phyloP scores from a whole-genome alignment of 2,113 vertebrate genomes.

The Fulmarus glacialis region DNA sequence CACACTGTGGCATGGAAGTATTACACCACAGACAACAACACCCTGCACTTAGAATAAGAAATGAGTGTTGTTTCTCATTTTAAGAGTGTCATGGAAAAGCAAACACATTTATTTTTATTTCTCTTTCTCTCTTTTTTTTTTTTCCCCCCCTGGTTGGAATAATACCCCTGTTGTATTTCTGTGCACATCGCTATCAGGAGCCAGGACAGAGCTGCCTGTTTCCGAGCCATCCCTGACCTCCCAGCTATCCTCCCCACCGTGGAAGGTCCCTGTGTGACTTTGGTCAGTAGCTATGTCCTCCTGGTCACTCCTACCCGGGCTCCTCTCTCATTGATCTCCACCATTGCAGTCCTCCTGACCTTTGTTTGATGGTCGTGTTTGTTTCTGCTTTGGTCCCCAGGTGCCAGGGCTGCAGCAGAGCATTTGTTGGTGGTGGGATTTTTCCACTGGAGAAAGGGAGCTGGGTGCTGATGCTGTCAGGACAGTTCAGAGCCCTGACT shows the following conservation, averaged over 20 bases:
- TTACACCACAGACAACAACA: neutral
- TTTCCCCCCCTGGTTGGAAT: accelerated
- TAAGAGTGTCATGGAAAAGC: neutral
- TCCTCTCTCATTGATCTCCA: neutral
- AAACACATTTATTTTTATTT: neutral
- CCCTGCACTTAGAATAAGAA: neutral
- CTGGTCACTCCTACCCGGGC: neutral
- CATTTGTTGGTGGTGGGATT: neutral
- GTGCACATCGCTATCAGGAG: neutral
- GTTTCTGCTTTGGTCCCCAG: neutral
- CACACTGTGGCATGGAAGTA: neutral
- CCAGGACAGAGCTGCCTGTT: neutral
- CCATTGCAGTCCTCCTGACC: neutral
- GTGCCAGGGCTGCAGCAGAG: neutral
- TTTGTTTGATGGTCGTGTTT: neutral
- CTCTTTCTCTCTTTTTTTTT: neutral
- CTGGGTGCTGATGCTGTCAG: neutral
- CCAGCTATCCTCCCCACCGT: neutral
- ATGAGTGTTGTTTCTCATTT: neutral
- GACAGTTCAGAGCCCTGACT: neutral
- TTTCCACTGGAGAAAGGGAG: neutral
- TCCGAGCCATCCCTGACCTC: neutral
- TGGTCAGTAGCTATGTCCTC: neutral
- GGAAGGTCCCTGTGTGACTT: neutral
- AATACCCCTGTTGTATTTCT: neutral